Evolutionary conservation across 2,888 invertebrate species (phyloP).

Genomic region (Cantharis lateralis): DNA sequence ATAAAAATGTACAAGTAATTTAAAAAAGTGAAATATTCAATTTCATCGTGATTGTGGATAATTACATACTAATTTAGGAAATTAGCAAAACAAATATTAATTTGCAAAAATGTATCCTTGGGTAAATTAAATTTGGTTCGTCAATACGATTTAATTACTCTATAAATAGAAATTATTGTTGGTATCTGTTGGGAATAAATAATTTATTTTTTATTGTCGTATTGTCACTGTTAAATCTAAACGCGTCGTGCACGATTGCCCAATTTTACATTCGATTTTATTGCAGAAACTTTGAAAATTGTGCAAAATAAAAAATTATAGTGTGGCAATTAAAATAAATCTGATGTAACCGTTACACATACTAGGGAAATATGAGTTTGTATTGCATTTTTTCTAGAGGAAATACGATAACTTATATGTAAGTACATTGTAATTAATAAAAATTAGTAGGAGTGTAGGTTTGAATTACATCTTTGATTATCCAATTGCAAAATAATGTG

Average conservation of each 20-base stretch:
- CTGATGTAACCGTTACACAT: background rate
- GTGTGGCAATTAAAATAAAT: background rate
- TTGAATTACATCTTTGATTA: background rate
- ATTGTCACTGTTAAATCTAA: background rate
- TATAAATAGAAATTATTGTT: background rate
- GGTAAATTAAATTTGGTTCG: background rate
- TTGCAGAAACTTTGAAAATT: background rate
- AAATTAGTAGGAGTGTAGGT: background rate
- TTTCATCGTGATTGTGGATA: background rate
- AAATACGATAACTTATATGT: background rate
- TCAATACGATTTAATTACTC: background rate
- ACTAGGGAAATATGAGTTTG: background rate
- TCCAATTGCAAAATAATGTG: background rate
- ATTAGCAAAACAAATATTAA: background rate
- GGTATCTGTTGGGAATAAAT: background rate
- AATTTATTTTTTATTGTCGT: background rate
- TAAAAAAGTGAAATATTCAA: background rate
- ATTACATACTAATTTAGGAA: background rate
- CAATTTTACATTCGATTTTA: background rate
- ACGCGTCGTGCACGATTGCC: background rate
- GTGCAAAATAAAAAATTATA: background rate
- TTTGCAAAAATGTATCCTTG: background rate
- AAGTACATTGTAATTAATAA: background rate
- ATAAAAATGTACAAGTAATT: background rate
- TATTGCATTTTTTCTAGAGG: background rate